A percentile compares a stretch with the other conserved stretches of the same genome.
Conservation (phyloP, 1,140 invertebrate genomes). For the Goniozus legneri region DNA sequence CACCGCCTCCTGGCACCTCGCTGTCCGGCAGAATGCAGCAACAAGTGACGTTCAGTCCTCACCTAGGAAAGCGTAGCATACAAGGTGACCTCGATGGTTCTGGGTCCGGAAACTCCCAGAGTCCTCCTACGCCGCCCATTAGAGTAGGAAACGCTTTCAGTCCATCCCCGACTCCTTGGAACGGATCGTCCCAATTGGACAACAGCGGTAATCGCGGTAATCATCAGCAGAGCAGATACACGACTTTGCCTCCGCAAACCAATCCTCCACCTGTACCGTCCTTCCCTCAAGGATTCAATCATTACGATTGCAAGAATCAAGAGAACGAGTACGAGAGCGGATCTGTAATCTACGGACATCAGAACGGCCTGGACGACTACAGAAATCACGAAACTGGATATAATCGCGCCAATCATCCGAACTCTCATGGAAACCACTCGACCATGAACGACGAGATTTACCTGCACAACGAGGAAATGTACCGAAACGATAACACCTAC, state of each 20-base stretch:
- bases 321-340: conserved; percentile 57
- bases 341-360: conserved; percentile 50
- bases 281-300: conserved; percentile 45
- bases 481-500: conserved; percentile 26
- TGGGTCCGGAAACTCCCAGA: conserved; percentile 42
- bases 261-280: conserved; percentile 44
- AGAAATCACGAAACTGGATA: conserved; percentile 35
- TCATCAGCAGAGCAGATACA: conserved; percentile 38
- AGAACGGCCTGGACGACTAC: conserved; percentile 42
- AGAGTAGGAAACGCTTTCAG: conserved; percentile 40
- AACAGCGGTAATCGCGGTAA: conserved; percentile 20
- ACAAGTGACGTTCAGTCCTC: conserved; percentile 41
- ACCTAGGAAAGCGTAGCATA: conserved; percentile 39
- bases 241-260: conserved; percentile 46
- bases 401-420: conserved; percentile 31
- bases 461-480: conserved; percentile 35
- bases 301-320: conserved; percentile 49
- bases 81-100: conserved; percentile 43
- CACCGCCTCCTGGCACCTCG: conserved; percentile 58
- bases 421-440: conserved; percentile 26
- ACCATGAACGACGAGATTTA: conserved; percentile 43
- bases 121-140: conserved; percentile 45
- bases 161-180: conserved; percentile 43
- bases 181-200: conserved; percentile 24
- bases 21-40: conserved; percentile 31